A percentile compares a stretch with the other conserved stretches of the same genome.
Evolutionary conservation across 1,140 invertebrate species (phyloP).

Genomic region (Pentalonia nigronervosa): DNA sequence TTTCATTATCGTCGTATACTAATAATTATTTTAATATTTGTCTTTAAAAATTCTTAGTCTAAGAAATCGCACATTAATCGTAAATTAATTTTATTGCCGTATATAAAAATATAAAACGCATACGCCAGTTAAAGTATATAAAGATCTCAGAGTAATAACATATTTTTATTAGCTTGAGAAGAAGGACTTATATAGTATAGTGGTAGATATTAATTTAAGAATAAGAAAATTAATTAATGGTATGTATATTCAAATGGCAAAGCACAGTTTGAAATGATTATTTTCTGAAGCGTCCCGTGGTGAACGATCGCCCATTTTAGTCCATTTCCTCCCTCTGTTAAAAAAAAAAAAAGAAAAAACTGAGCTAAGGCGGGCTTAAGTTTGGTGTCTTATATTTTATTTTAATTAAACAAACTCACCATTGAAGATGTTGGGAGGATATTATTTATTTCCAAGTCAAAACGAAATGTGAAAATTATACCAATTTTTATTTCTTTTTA

Average conservation of each 20-base stretch:
- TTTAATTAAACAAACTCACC: constrained; percentile 38
- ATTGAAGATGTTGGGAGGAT: neutral
- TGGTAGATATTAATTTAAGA: neutral
- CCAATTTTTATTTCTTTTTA: constrained; percentile 15
- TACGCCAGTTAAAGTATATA: neutral
- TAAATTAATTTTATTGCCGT: neutral
- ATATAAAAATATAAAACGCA: neutral
- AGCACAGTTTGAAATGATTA: constrained; percentile 23
- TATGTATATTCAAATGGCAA: neutral
- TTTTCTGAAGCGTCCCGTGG: constrained; percentile 34
- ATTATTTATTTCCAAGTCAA: constrained; percentile 4
- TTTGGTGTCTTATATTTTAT: constrained; percentile 38
- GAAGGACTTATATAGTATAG: neutral
- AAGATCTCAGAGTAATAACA: neutral
- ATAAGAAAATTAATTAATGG: constrained; percentile 34
- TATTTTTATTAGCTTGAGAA: neutral
- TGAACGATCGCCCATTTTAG: constrained; percentile 27
- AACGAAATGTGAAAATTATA: constrained; percentile 35
- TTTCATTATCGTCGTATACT: neutral
- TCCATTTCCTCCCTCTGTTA: constrained; percentile 23
- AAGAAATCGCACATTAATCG: neutral
- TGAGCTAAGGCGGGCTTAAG: neutral
- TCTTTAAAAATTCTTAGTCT: neutral
- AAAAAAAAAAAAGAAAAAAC: neutral
- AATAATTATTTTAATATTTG: neutral